These are phyloP conservation scores for Phasia obesa DNA, from an alignment of 2,888 invertebrate species.

Conservation along the genomic window DNA sequence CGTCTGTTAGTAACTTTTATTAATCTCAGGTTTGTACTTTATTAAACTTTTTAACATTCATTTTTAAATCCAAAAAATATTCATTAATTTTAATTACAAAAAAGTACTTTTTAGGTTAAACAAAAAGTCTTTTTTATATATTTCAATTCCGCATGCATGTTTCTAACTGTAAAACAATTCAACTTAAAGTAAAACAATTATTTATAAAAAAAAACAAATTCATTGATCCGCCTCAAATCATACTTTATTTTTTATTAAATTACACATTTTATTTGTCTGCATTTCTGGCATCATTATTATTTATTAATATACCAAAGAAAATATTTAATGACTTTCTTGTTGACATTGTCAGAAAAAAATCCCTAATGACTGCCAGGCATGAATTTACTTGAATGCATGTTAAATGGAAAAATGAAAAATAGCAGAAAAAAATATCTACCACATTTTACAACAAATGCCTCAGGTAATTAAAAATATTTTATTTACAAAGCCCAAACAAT, in stretches of 20 bases:
- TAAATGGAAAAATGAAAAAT: background rate
- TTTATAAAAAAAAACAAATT: no score
- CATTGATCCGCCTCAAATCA: background rate
- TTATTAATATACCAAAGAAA: conserved; percentile 11
- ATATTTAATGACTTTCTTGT: background rate
- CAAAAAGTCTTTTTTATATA: no score
- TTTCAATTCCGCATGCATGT: no score
- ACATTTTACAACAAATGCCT: conserved; percentile 29
- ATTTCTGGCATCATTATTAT: background rate
- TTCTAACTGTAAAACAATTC: no score
- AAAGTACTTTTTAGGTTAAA: no score
- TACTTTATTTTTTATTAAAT: background rate
- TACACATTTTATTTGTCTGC: background rate
- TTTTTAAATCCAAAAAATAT: no score
- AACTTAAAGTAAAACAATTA: no score
- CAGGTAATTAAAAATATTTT: conserved; percentile 46
- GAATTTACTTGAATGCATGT: conserved; percentile 5
- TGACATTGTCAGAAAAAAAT: conserved; percentile 17
- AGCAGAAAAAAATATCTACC: background rate
- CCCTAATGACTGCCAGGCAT: conserved; percentile 8
- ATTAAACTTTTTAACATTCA: no score
- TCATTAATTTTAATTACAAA: no score
- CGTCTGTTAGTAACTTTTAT: no score
- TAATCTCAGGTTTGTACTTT: no score
- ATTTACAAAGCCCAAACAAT: conserved; percentile 39